Conservation (phyloP, 2,113 vertebrate species). For the Mellivora capensis region DNA sequence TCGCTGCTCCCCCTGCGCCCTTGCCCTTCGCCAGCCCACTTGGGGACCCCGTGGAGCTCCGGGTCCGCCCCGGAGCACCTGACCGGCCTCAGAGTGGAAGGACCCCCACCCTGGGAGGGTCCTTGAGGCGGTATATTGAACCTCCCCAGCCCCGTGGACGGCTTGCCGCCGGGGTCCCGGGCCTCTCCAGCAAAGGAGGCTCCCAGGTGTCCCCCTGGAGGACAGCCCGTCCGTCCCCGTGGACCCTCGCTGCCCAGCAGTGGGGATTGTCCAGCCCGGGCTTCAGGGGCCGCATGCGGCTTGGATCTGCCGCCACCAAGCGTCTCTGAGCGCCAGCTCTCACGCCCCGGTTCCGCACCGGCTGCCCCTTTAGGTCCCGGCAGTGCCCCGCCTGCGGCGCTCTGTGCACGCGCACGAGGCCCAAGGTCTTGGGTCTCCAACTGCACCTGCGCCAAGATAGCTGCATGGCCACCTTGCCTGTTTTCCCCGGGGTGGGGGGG, state of each 20-base stretch:
- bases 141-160: background rate
- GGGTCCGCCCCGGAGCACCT: no score
- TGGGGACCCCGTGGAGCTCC: no score
- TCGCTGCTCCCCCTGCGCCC: no score
- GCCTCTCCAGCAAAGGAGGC: background rate
- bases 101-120: background rate
- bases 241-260: background rate
- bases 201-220: background rate
- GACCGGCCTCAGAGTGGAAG: background rate
- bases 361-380: background rate
- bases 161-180: background rate
- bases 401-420: background rate
- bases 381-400: rapidly evolving
- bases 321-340: background rate
- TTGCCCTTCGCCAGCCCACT: no score
- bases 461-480: background rate
- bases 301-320: background rate
- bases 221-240: background rate
- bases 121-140: background rate
- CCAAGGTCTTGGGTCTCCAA: background rate
- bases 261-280: background rate
- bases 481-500: background rate
- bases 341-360: background rate
- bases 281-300: background rate
- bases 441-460: background rate